These are phyloP conservation scores for Malurus alboscapulatus DNA, from an alignment of 2,113 vertebrate species.

Conservation along the genomic window DNA sequence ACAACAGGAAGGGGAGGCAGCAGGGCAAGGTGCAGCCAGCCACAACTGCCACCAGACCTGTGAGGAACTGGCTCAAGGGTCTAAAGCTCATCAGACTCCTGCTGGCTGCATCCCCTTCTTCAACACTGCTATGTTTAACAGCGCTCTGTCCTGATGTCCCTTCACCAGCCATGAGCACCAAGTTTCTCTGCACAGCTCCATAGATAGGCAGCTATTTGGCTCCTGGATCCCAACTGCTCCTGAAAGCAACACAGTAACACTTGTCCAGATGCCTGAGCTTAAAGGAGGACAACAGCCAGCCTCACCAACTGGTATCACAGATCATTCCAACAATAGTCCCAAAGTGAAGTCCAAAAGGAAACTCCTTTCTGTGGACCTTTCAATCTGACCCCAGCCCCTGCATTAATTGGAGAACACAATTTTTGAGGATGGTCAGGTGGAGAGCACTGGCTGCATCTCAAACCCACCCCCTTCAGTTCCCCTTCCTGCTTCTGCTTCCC, in stretches of 20 bases:
- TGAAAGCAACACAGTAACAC: background rate
- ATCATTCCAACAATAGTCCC: accelerated
- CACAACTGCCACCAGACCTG: background rate
- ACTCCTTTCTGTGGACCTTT: background rate
- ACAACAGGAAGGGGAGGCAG: background rate
- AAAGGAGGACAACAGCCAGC: background rate
- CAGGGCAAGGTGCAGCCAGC: background rate
- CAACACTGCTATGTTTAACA: background rate
- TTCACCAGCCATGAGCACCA: accelerated
- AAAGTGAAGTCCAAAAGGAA: background rate
- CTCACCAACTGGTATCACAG: background rate
- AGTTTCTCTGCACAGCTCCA: background rate
- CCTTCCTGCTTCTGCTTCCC: background rate
- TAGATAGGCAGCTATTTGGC: background rate
- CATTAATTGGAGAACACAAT: background rate
- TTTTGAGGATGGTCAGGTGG: background rate
- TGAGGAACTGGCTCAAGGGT: background rate
- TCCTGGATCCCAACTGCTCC: background rate
- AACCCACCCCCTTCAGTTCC: background rate
- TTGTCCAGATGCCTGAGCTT: background rate
- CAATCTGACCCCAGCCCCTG: background rate
- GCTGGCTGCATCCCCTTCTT: background rate
- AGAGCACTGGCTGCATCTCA: background rate
- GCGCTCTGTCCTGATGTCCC: background rate
- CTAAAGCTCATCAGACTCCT: background rate